Evolutionary conservation across 1,140 invertebrate genomes (phyloP).

Genomic region (Pantala flavescens): DNA sequence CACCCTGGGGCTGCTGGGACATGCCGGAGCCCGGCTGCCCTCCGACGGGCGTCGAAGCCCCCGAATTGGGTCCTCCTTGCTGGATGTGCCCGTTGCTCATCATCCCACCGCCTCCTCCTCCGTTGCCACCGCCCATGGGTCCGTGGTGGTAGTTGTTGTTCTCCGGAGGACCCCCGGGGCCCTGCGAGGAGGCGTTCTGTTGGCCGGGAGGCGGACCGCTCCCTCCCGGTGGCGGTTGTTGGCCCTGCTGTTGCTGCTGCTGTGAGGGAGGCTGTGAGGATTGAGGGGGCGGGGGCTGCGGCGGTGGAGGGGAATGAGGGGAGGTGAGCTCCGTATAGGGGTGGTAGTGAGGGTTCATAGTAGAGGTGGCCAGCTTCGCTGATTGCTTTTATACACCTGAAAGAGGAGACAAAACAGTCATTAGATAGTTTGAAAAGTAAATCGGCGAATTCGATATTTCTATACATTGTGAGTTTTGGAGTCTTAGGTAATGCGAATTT

Average conservation of each 20-base stretch:
- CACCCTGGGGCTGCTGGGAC: slow-evolving; percentile 31
- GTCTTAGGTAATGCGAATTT: too few relatives aligned
- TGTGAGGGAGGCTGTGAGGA: slow-evolving; percentile 12
- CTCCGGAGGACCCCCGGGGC: slow-evolving; percentile 38
- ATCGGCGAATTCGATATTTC: too few relatives aligned
- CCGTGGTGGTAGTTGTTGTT: slow-evolving; percentile 34
- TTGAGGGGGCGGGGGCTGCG: slow-evolving; percentile 38
- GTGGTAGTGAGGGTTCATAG: slow-evolving; percentile 61
- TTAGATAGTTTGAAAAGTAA: too few relatives aligned
- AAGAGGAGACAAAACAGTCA: background rate
- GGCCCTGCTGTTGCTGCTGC: background rate
- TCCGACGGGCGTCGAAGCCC: slow-evolving; percentile 34
- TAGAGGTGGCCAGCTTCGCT: slow-evolving; percentile 42
- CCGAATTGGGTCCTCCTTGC: slow-evolving; percentile 21
- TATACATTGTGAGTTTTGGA: too few relatives aligned
- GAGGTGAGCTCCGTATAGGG: slow-evolving; percentile 55
- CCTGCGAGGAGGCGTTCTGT: slow-evolving; percentile 19
- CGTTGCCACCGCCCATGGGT: slow-evolving; percentile 25
- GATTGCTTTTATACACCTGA: background rate
- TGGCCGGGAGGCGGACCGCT: background rate
- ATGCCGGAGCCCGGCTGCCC: slow-evolving; percentile 29
- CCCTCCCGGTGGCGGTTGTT: background rate
- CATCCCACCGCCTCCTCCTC: slow-evolving; percentile 16
- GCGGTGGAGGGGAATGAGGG: slow-evolving; percentile 51
- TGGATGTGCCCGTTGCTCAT: slow-evolving; percentile 11